Percentiles rank a stretch among this genome's conserved stretches.
Conservation (phyloP, 2,888 invertebrate genomes). For the Entomobrya proxima region DNA sequence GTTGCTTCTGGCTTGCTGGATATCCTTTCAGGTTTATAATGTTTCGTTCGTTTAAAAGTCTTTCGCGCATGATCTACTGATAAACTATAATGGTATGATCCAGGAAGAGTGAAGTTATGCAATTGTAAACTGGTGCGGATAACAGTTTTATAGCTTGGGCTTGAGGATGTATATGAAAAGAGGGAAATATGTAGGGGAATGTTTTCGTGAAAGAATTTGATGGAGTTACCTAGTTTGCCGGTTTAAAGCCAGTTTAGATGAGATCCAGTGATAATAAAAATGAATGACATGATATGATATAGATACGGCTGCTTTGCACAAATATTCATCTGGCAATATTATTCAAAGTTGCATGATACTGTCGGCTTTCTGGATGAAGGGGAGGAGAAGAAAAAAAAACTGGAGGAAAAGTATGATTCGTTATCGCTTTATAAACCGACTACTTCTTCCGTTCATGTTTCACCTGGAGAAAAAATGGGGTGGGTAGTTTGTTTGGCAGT, state of each 20-base stretch:
- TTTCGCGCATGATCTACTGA: not conserved
- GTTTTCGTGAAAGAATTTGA: too few relatives aligned
- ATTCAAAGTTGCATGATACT: conserved; percentile 7
- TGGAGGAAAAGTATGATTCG: not conserved
- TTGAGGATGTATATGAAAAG: too few relatives aligned
- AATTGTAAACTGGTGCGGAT: too few relatives aligned
- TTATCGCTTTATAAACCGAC: not conserved
- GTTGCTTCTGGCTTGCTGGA: conserved; percentile 37
- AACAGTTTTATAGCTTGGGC: too few relatives aligned
- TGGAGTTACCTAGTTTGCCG: not conserved
- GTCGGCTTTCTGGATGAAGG: conserved; percentile 28
- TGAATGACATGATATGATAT: conserved; percentile 60
- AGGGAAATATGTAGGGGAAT: too few relatives aligned
- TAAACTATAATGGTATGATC: not conserved
- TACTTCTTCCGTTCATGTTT: not conserved
- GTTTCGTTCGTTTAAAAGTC: not conserved
- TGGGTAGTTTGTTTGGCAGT: not conserved
- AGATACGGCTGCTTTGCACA: conserved; percentile 43
- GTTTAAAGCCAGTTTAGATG: conserved; percentile 22
- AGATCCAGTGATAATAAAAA: conserved; percentile 51
- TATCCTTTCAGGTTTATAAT: not conserved
- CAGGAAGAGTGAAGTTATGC: not conserved
- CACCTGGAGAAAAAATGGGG: conserved; percentile 10
- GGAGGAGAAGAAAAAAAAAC: not conserved
- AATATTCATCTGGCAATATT: not conserved